These are phyloP conservation scores for Colistium nudipinnis DNA, from an alignment of 2,113 vertebrate species.

Conservation along the genomic window DNA sequence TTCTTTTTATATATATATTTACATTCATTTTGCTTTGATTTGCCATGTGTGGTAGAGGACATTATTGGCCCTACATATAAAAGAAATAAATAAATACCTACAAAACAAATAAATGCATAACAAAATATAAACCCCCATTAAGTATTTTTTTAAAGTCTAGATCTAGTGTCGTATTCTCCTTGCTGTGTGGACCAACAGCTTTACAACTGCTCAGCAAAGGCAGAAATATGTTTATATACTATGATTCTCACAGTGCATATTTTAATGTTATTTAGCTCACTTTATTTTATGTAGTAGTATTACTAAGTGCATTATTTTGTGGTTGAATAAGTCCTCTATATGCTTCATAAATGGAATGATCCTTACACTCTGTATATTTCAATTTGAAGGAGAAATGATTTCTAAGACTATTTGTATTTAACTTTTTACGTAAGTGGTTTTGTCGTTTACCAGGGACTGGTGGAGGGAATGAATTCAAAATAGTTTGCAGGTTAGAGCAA, in stretches of 20 bases:
- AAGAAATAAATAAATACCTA: neutral
- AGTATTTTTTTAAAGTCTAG: constrained; percentile 21
- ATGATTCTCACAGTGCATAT: neutral
- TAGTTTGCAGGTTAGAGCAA: constrained; percentile 20
- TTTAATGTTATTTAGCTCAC: constrained; percentile 23
- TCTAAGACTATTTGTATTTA: constrained; percentile 30
- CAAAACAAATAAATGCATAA: constrained; percentile 4
- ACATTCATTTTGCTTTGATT: constrained; percentile 7
- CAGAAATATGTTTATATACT: constrained; percentile 12
- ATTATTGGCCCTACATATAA: neutral
- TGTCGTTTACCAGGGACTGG: neutral
- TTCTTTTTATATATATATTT: too few relatives aligned
- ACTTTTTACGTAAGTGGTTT: constrained; percentile 9
- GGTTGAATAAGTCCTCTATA: constrained; percentile 13
- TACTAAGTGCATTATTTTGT: constrained; percentile 13
- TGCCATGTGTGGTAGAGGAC: constrained; percentile 2
- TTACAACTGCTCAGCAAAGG: neutral
- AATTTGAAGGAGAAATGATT: constrained; percentile 17
- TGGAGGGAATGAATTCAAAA: neutral
- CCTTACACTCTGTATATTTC: constrained; percentile 13
- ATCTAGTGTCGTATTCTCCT: constrained; percentile 8
- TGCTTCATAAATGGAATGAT: neutral
- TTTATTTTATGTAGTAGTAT: neutral
- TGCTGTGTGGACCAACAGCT: neutral
- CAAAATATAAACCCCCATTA: neutral